These are phyloP conservation scores for Acanthochromis polyacanthus DNA, from an alignment of 2,113 vertebrate species.

Conservation along the genomic window DNA sequence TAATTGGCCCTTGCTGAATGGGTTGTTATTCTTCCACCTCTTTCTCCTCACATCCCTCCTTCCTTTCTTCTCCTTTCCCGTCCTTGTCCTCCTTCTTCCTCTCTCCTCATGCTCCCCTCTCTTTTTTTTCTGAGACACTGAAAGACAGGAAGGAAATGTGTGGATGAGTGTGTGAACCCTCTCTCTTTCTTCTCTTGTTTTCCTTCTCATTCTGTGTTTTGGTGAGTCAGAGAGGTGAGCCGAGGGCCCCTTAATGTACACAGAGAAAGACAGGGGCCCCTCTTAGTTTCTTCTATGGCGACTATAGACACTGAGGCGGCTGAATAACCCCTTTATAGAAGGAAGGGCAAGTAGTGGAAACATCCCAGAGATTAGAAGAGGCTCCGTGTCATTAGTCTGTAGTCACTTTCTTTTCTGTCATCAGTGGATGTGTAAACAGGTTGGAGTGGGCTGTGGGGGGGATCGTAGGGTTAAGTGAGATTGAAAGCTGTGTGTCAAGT, in stretches of 20 bases:
- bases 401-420: slow-evolving; percentile 33
- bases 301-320: slow-evolving; percentile 47
- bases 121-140: slow-evolving; percentile 53
- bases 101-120: slow-evolving; percentile 30
- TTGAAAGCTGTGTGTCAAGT: slow-evolving; percentile 32
- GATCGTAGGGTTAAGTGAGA: slow-evolving; percentile 24
- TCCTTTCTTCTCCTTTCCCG: slow-evolving; percentile 40
- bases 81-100: slow-evolving; percentile 39
- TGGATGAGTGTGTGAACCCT: slow-evolving; percentile 61
- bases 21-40: slow-evolving; percentile 60
- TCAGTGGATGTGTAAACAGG: slow-evolving; percentile 38
- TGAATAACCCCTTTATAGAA: slow-evolving; percentile 54
- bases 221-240: slow-evolving; percentile 61
- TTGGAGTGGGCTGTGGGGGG: not conserved
- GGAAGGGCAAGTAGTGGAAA: slow-evolving; percentile 53
- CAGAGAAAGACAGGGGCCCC: slow-evolving; percentile 55
- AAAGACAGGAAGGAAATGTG: slow-evolving; percentile 65
- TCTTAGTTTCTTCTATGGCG: slow-evolving; percentile 42
- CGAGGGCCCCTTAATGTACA: slow-evolving; percentile 59
- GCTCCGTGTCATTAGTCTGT: slow-evolving; percentile 52
- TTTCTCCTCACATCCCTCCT: slow-evolving; percentile 46
- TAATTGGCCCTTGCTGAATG: slow-evolving; percentile 78
- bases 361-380: slow-evolving; percentile 45
- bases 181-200: slow-evolving; percentile 58
- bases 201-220: slow-evolving; percentile 46